Conservation (phyloP, 2,113 vertebrate genomes). For the Phylloscopus trochiloides region DNA sequence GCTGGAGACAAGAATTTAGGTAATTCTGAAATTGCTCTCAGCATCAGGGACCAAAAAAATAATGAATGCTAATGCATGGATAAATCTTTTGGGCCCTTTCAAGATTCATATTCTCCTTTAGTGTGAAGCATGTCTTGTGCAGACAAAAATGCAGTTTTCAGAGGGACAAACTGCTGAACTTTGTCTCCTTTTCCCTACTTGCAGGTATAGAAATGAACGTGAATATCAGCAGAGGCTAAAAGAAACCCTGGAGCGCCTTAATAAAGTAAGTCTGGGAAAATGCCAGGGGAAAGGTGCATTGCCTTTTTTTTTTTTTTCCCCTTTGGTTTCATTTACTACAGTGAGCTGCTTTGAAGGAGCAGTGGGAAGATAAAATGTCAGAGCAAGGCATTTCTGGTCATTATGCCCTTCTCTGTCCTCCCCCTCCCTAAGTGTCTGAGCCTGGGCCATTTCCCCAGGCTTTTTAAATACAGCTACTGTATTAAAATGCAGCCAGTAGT, state of each 20-base stretch:
- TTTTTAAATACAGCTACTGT: neutral
- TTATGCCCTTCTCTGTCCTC: neutral
- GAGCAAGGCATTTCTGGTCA: neutral
- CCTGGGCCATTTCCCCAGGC: fast-evolving
- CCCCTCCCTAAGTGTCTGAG: neutral
- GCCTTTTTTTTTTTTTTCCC: neutral
- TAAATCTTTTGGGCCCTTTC: neutral
- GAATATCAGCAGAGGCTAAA: constrained; percentile 87
- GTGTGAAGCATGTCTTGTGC: neutral
- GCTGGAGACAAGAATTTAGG: neutral
- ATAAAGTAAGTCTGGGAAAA: constrained; percentile 81
- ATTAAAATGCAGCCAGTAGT: neutral
- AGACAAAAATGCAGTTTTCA: neutral
- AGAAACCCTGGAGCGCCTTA: constrained; percentile 84
- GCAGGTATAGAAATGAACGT: constrained; percentile 91
- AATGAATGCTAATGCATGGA: neutral
- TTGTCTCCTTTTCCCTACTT: neutral
- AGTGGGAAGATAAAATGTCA: neutral
- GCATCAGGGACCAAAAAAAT: neutral
- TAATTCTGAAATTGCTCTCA: neutral
- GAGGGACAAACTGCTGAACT: neutral
- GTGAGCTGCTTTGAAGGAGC: neutral
- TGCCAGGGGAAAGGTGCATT: neutral
- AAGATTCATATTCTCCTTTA: neutral
- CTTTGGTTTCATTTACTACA: neutral